phyloP scores from a whole-genome alignment of 2,797 vertebrate genomes.

The Lagorchestes hirsutus region DNA sequence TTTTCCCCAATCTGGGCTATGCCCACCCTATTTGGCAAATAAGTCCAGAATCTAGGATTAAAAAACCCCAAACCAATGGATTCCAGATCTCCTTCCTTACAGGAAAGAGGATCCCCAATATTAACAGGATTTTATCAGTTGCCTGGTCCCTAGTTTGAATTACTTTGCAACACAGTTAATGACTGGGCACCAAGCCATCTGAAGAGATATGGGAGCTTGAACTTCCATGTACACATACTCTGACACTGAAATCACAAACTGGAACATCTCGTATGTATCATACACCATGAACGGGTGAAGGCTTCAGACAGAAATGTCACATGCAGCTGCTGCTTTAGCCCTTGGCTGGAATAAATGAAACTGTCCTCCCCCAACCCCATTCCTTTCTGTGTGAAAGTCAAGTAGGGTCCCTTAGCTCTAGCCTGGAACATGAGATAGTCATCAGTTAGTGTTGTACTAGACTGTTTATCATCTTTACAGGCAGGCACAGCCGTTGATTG shows the following conservation, averaged over 20 bases:
- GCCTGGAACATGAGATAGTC: slow-evolving; percentile 36
- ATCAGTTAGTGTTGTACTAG: slow-evolving; percentile 11
- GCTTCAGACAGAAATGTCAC: slow-evolving; percentile 74
- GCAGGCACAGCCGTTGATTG: not conserved
- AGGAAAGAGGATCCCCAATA: not conserved
- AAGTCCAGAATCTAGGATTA: not conserved
- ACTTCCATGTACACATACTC: slow-evolving; percentile 58
- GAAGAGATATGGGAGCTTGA: slow-evolving; percentile 58
- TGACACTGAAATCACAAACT: slow-evolving; percentile 73
- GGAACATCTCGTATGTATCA: slow-evolving; percentile 70
- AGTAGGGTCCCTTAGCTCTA: slow-evolving; percentile 51
- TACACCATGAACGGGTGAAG: slow-evolving; percentile 60
- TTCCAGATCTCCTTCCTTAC: slow-evolving; percentile 8
- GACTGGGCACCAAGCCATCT: slow-evolving; percentile 20
- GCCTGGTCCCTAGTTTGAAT: slow-evolving; percentile 2
- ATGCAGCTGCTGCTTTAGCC: slow-evolving; percentile 66
- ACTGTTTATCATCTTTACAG: slow-evolving; percentile 42
- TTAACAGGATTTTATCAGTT: slow-evolving; percentile 23
- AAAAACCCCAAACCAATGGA: not conserved
- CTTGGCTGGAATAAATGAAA: slow-evolving; percentile 55
- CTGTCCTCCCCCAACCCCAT: slow-evolving; percentile 18
- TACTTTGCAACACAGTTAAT: slow-evolving; percentile 27
- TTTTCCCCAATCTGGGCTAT: slow-evolving; percentile 59
- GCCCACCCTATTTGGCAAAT: slow-evolving; percentile 57
- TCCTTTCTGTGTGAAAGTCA: slow-evolving; percentile 57